Percentiles rank a stretch among this genome's conserved stretches.
Conservation (phyloP, 2,113 vertebrate species). For the Myrmecophaga tridactyla region DNA sequence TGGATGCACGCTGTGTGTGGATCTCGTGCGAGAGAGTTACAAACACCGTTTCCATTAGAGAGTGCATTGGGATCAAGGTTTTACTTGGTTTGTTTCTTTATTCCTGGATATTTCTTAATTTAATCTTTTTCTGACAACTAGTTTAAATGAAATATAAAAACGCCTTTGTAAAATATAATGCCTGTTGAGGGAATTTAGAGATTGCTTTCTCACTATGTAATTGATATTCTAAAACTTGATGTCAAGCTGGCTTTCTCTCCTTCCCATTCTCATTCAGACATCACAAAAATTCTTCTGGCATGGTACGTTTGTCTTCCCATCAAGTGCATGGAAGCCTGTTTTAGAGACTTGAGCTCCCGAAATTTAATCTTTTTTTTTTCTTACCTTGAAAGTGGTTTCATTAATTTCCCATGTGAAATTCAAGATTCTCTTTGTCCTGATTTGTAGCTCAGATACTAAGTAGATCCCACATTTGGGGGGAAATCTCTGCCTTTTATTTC, state of each 20-base stretch:
- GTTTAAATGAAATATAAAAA: not conserved
- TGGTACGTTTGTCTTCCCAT: not conserved
- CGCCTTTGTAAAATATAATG: not conserved
- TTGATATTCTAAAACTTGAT: not conserved
- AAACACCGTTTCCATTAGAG: not conserved
- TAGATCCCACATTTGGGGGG: not conserved
- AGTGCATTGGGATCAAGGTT: not conserved
- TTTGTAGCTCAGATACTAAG: conserved; percentile 17
- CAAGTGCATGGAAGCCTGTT: not conserved
- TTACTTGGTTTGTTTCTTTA: not conserved
- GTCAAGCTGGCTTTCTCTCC: not conserved
- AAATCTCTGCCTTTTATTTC: conserved; percentile 7
- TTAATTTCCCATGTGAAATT: not conserved
- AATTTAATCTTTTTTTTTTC: not conserved
- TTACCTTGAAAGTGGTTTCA: not conserved
- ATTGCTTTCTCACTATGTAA: not conserved
- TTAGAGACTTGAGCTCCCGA: not conserved
- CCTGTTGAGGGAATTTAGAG: not conserved
- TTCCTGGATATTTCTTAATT: not conserved
- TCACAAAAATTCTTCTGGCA: not conserved
- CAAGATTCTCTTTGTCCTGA: not conserved
- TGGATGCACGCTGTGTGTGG: not conserved
- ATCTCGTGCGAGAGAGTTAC: not conserved
- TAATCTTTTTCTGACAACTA: not conserved
- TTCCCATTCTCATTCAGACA: not conserved